Conservation (phyloP, 2,113 vertebrate genomes). For the Neolamprologus ventralis region DNA sequence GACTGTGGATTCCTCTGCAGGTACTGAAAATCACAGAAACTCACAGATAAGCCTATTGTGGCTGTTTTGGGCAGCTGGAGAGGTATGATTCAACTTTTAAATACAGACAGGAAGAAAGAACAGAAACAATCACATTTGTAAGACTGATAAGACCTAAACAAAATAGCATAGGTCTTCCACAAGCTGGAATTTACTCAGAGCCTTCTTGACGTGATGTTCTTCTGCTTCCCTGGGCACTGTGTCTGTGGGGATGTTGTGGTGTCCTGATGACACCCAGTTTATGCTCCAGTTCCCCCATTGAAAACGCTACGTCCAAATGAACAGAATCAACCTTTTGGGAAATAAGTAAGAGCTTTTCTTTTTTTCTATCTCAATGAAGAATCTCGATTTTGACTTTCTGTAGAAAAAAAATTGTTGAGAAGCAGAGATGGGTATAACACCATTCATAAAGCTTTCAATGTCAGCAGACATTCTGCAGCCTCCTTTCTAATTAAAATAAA, state of each 20-base stretch:
- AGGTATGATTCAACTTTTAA: background rate
- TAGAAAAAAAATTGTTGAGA: background rate
- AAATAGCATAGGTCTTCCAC: background rate
- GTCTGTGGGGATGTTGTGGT: background rate
- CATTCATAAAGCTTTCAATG: background rate
- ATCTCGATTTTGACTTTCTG: background rate
- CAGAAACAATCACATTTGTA: background rate
- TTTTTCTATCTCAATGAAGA: background rate
- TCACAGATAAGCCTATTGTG: background rate
- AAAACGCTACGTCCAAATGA: background rate
- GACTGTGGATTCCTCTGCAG: background rate
- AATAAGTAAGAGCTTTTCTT: background rate
- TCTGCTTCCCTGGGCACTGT: background rate
- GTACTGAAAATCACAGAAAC: background rate
- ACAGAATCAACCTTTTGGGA: background rate
- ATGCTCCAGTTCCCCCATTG: background rate
- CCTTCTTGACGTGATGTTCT: background rate
- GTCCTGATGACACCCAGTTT: background rate
- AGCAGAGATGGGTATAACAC: background rate
- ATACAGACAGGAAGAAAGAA: background rate
- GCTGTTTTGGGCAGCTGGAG: background rate
- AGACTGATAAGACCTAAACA: background rate
- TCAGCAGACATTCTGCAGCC: background rate
- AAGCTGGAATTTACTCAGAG: background rate
- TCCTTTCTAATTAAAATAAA: background rate